Base-by-base conservation (phyloP, 2,888 invertebrate species). In the Globia sparganii region DNA sequence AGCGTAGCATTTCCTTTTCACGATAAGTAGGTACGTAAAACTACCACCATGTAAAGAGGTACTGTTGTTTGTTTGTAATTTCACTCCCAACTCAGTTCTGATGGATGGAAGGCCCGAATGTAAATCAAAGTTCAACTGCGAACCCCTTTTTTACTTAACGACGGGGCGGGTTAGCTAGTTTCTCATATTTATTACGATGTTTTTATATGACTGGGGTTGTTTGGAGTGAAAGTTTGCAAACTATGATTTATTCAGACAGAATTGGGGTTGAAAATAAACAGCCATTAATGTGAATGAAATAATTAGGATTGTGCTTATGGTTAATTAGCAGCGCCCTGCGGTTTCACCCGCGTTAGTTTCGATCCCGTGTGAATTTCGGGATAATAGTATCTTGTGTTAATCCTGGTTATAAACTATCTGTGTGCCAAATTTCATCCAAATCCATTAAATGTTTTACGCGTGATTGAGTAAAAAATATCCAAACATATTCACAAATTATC, bases 81-180 rank as follows among this genome's bases (percentile, higher is more conserved):
- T 62, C 34, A 28, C 59, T 61, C 59, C 31, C n/a, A 74, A 74
- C 71, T 69, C 46, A 4, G 31, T 61, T 49, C 80, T 80, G 82
- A 82, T 81, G 71, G 85, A 85, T 77, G 66, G 59, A 40, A 75
- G 77, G 56, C 56, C 59, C 34, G 70, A 72, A 84, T 75, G 66
- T 80, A 84, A 79, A 76, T 78, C 77, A 79, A 75, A 79, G 74
- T 84, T 84, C 46, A 77, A 75, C 77, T 69, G 67, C 65, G 40
- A 62, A 76, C 56, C 82, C 84, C 80, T 80, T 84, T 84, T 82
- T 82, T 80, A 69, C 46, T 15, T 71, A 84, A 79, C 59, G 43
- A 78, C 13, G 59, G 56, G 76, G 65, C 71, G 72, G 67, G 66
- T 61, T 15, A 46, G 56, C 71, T 81, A 68, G 83, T 83, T 78